Base-by-base conservation (phyloP, 2,797 vertebrate genomes). In the Karalla daura region DNA sequence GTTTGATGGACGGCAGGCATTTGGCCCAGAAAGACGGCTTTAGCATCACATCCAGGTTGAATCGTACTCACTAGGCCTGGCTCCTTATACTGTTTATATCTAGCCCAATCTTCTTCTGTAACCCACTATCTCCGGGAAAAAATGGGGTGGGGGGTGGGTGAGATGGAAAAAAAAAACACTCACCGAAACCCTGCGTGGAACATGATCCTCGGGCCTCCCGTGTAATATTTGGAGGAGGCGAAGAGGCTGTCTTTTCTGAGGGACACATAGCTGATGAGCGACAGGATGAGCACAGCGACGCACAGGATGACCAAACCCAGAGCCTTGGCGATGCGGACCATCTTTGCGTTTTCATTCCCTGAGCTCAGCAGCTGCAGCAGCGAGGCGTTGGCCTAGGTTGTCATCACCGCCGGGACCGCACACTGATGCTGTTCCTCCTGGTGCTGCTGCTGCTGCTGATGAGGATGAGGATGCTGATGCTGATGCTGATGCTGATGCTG, bases 241-340 rank as follows among this genome's bases (percentile, higher is more conserved):
- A 98, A 97, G 92, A 97, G 94, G 87, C 96, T 97, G 90, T 98
- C 96, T 91, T 95, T 99, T 81, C 95, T 93, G 71, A 98, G 95
- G 50, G 97, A 98, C 37, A 98, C 97, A 85, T 98, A 99, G 93
- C 96, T 98, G 93, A 99, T 97, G 87, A 99, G 94, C 51, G 97
- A 99, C 77, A 99, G 84, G 60, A 98, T 96, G 88, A 99, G 93
- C 84, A 99, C 91, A 33, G 96, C 96, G 50, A 98, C 95, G 92
- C 96, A 96, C 76, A 98, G 94, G 87, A 98, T 97, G 59, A 97
- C 89, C 91, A 98, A 91, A 81, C 97, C 97, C 90, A 98, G 92
- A 85, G 95, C 96, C 86, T 96, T 97, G 76, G 94, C 95, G 89
- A 98, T 94, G 90, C 97, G 95, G 90, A 96, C 96, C 97, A 98